Evolutionary conservation across 2,113 vertebrate species (phyloP).

Genomic region (Oryzias curvinotus): DNA sequence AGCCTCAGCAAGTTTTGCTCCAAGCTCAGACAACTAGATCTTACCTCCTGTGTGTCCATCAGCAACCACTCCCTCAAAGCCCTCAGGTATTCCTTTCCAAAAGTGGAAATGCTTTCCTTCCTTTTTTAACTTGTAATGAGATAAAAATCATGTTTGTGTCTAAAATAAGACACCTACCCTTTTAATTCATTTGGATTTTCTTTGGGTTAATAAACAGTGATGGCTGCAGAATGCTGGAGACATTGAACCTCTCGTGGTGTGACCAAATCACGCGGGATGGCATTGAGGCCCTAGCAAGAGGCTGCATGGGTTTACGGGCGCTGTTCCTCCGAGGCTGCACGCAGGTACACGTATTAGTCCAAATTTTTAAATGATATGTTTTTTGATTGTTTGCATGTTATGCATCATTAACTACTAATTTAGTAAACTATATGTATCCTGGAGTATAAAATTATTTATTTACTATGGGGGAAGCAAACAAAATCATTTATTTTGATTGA

Average conservation of each 20-base stretch:
- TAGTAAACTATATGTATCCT: no score
- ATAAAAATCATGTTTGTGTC: not conserved
- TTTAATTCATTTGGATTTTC: not conserved
- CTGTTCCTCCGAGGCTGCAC: slow-evolving; percentile 92
- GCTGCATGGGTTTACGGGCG: slow-evolving; percentile 83
- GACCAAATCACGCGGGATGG: slow-evolving; percentile 93
- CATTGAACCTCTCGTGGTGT: slow-evolving; percentile 92
- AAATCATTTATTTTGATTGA: no score
- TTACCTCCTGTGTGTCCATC: slow-evolving; percentile 93
- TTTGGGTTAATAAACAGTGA: slow-evolving; percentile 72
- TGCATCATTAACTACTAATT: no score
- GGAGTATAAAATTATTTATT: no score
- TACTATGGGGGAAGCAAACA: no score
- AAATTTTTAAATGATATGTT: not conserved
- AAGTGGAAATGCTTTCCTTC: no score
- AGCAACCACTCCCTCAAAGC: slow-evolving; percentile 93
- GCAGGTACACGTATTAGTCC: slow-evolving; percentile 75
- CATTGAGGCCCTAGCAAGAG: slow-evolving; percentile 89
- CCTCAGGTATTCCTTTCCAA: slow-evolving; percentile 80
- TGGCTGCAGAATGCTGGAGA: slow-evolving; percentile 89
- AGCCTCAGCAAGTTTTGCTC: slow-evolving; percentile 96
- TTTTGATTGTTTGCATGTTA: not conserved
- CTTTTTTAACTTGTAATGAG: not conserved
- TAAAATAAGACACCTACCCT: not conserved
- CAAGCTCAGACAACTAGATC: slow-evolving; percentile 92